phyloP scores from a whole-genome alignment of 2,888 invertebrate species.

The Zaprionus lineosus region DNA sequence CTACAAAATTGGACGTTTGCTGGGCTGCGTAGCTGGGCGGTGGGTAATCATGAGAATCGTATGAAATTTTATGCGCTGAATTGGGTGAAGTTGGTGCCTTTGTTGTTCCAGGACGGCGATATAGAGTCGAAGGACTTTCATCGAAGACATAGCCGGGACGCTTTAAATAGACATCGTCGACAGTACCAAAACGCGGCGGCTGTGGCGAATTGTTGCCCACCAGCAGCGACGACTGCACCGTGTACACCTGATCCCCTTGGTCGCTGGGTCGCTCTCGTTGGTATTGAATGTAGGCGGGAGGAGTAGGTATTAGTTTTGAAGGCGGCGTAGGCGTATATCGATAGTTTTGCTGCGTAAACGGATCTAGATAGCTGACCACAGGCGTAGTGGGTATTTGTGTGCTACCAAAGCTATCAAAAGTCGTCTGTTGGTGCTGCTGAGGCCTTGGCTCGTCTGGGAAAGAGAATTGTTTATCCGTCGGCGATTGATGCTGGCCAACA shows the following conservation, averaged over 20 bases:
- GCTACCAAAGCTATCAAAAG: constrained; percentile 33
- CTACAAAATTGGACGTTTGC: constrained; percentile 67
- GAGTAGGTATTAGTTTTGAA: too few species aligned
- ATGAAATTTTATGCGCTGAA: constrained; percentile 71
- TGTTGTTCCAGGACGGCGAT: constrained; percentile 52
- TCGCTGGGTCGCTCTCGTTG: constrained; percentile 48
- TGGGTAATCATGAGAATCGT: constrained; percentile 81
- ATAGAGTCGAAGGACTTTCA: constrained; percentile 57
- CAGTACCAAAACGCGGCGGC: constrained; percentile 17
- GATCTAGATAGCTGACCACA: constrained; percentile 77
- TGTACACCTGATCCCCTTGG: constrained; percentile 69
- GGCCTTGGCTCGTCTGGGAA: constrained; percentile 46
- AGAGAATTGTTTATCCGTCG: constrained; percentile 61
- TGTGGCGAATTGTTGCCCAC: constrained; percentile 58
- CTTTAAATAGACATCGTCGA: constrained; percentile 57
- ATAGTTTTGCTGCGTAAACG: constrained; percentile 75
- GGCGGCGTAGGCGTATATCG: constrained; percentile 56
- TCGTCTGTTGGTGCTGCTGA: constrained; percentile 20
- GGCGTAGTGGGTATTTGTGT: constrained; percentile 70
- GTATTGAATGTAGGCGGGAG: constrained; percentile 49
- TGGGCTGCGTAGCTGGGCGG: constrained; percentile 77
- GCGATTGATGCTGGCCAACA: constrained; percentile 17
- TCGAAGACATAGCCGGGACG: constrained; percentile 79
- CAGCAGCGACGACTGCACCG: constrained; percentile 77
- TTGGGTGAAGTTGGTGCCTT: constrained; percentile 34